Evolutionary conservation across 2,113 vertebrate genomes (phyloP).

Genomic region (Hylia prasina): DNA sequence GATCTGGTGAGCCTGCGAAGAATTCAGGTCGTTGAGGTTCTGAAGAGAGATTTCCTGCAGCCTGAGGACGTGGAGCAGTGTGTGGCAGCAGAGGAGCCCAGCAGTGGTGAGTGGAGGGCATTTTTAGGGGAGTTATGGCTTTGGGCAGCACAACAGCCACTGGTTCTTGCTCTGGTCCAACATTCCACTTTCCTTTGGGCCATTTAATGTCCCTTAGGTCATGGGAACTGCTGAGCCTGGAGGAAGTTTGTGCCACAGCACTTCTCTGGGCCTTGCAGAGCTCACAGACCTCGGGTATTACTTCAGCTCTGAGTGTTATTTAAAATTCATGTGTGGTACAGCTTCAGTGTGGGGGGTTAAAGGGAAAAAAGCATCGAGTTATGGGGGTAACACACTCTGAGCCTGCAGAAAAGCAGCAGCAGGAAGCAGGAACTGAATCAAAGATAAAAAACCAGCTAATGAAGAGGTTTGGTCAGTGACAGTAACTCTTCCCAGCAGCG

Average conservation of each 20-base stretch:
- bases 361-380: neutral
- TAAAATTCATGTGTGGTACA: neutral
- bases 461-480: neutral
- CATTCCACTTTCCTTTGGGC: neutral
- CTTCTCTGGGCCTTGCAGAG: neutral
- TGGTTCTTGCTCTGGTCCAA: neutral
- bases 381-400: neutral
- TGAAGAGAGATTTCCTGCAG: constrained; percentile 40
- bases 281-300: rapidly evolving
- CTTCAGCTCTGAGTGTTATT: neutral
- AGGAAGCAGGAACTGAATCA: neutral
- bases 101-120: constrained; percentile 20
- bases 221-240: neutral
- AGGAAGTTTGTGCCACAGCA: neutral
- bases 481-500: neutral
- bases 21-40: constrained; percentile 81
- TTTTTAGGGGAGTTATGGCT: neutral
- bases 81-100: constrained; percentile 51
- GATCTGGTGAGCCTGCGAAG: constrained; percentile 78
- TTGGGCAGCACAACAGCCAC: neutral
- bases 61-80: constrained; percentile 29
- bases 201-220: neutral
- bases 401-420: neutral
- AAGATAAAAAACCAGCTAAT: neutral
- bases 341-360: neutral